Evolutionary conservation across 2,113 vertebrate genomes (phyloP), one percentile per base, ranked within the genome.

Genomic region (Entelurus aequoreus): DNA sequence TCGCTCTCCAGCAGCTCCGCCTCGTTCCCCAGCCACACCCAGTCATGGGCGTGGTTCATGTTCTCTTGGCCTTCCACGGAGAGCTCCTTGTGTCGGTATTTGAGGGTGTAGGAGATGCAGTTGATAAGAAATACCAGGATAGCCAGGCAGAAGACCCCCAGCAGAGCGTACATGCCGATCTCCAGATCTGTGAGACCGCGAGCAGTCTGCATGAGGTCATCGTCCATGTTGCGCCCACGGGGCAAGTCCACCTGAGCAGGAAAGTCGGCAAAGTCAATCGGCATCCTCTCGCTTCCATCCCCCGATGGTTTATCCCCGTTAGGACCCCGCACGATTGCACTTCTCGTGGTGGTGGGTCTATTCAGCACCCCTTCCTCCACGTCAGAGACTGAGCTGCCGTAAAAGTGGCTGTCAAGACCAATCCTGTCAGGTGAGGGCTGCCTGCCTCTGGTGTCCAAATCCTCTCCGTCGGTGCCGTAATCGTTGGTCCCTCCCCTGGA

Each of bases 101-200:
- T 93, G 64, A 99, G 91, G 0, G 95, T 94, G 21, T 96, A 99
- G 1, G 95, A 91, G 58, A 96, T 93, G 36, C 97, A 98, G 87
- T 99, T 99, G 65, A 94, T 93, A 1, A 99, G 94, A 83, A 99
- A 99, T 60, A 98, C 95, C 5, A 98, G 87, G 76, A 99, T 96
- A 46, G 97, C 97, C 11, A 99, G 88, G 84, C 97, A 97, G 88
- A 99, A 99, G 79, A 98, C 97, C 0, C 97, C 95, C 35, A 99
- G 86, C 62, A 99, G 88, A 2, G 97, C 96, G 0, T 98, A 98
- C 97, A 99, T 99, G 48, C 97, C 97, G 0, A 97, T 94, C 89
- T 99, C 94, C 78, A 99, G 86, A 77, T 99, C 96, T 0, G 93
- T 94, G 44, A 98, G 92, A 16, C 95, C 93, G 0, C 93, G 87